These are phyloP conservation scores for Benitochromis conjunctus DNA, from an alignment of 2,113 vertebrate species.

Conservation along the genomic window DNA sequence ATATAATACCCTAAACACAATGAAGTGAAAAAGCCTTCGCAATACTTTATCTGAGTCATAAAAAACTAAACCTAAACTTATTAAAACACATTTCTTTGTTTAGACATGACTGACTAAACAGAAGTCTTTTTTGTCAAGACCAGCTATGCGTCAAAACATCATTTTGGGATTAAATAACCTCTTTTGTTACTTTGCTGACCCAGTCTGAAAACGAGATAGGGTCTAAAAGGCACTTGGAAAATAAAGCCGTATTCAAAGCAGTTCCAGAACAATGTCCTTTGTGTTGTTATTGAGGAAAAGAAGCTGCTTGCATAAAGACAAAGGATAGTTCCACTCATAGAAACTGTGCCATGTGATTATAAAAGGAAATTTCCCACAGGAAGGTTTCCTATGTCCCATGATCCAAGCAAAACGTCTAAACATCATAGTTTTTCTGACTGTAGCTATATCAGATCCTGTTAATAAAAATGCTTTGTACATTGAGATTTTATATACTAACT, in stretches of 20 bases:
- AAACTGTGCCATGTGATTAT: neutral
- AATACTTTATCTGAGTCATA: neutral
- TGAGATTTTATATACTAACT: neutral
- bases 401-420: neutral
- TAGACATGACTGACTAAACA: neutral
- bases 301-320: slow-evolving; percentile 5
- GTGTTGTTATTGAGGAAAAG: slow-evolving; percentile 12
- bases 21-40: neutral
- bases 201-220: neutral
- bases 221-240: slow-evolving; percentile 13
- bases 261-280: slow-evolving; percentile 42
- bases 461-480: neutral
- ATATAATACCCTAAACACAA: neutral
- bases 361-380: neutral
- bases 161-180: neutral
- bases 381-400: neutral
- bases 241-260: slow-evolving; percentile 15
- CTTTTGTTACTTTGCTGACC: neutral
- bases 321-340: neutral
- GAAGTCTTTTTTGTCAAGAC: neutral
- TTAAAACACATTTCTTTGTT: neutral
- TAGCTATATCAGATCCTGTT: neutral
- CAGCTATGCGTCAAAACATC: neutral
- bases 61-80: neutral
- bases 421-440: neutral